Conservation (phyloP, 2,113 vertebrate species). For the Hypomesus transpacificus region DNA sequence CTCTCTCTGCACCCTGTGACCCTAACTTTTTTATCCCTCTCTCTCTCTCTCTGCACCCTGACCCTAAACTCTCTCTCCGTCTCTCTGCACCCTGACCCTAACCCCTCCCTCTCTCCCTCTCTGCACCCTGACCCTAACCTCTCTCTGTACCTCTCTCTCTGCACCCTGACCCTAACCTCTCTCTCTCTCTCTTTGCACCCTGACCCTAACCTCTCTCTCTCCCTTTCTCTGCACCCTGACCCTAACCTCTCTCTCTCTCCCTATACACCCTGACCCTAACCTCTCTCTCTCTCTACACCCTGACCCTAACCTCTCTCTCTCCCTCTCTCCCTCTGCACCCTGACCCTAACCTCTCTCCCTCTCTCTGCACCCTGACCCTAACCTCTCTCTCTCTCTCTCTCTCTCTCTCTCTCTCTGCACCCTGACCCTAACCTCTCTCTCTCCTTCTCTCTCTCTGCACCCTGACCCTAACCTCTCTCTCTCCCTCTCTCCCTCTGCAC, state of each 20-base stretch:
- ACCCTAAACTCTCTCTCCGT: constrained; percentile 6
- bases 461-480: too few relatives aligned
- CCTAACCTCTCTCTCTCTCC: too few relatives aligned
- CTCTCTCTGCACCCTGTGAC: too few relatives aligned
- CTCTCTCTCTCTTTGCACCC: too few relatives aligned
- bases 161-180: too few relatives aligned
- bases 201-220: too few relatives aligned
- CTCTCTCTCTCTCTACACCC: too few relatives aligned
- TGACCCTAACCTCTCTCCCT: constrained; percentile 1
- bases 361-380: constrained; percentile 29
- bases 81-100: too few relatives aligned
- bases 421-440: constrained; percentile 43
- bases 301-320: constrained; percentile 11
- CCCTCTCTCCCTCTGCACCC: too few relatives aligned
- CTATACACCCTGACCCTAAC: too few relatives aligned
- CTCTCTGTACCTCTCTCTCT: constrained; percentile 2
- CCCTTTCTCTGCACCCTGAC: too few relatives aligned
- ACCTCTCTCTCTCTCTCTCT: constrained; percentile 44
- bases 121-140: constrained; percentile 2
- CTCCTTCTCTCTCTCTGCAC: constrained; percentile 53
- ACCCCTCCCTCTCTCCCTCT: background rate
- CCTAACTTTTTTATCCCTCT: constrained; percentile 13
- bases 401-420: constrained; percentile 8
- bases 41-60: too few relatives aligned
- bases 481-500: background rate